These are phyloP conservation scores for Sinosuthora webbiana DNA, from an alignment of 2,113 vertebrate species.

Conservation along the genomic window DNA sequence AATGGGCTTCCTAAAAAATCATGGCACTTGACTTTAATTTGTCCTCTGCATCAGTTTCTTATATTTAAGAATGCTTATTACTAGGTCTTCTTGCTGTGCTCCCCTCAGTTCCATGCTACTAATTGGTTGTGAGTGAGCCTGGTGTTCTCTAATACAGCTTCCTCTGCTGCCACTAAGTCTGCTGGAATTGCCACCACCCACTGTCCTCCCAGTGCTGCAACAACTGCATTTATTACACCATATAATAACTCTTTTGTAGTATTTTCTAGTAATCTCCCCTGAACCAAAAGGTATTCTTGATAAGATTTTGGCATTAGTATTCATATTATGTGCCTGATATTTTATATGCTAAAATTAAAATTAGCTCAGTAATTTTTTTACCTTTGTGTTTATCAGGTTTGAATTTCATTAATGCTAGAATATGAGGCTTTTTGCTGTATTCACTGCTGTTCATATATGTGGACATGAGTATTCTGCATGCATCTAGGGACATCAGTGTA, in stretches of 20 bases:
- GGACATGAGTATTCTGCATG: not conserved
- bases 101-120: slow-evolving; percentile 22
- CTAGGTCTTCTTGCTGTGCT: slow-evolving; percentile 54
- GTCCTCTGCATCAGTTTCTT: slow-evolving; percentile 34
- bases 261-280: not conserved
- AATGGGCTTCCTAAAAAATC: slow-evolving; percentile 55
- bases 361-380: not conserved
- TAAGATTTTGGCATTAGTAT: not conserved
- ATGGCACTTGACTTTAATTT: slow-evolving; percentile 50
- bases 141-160: slow-evolving; percentile 25
- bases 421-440: not conserved
- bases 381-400: not conserved
- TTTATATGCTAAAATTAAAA: not conserved
- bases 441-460: not conserved
- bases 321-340: not conserved
- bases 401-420: not conserved
- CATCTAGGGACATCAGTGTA: rapidly evolving
- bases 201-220: not conserved
- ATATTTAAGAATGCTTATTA: slow-evolving; percentile 53
- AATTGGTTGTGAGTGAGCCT: slow-evolving; percentile 48
- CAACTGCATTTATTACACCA: slow-evolving; percentile 18
- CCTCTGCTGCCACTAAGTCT: slow-evolving; percentile 19
- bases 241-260: slow-evolving; percentile 38
- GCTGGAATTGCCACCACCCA: slow-evolving; percentile 48
- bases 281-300: not conserved